Conservation (phyloP, 2,113 vertebrate genomes). For the Pelvicachromis taeniatus region DNA sequence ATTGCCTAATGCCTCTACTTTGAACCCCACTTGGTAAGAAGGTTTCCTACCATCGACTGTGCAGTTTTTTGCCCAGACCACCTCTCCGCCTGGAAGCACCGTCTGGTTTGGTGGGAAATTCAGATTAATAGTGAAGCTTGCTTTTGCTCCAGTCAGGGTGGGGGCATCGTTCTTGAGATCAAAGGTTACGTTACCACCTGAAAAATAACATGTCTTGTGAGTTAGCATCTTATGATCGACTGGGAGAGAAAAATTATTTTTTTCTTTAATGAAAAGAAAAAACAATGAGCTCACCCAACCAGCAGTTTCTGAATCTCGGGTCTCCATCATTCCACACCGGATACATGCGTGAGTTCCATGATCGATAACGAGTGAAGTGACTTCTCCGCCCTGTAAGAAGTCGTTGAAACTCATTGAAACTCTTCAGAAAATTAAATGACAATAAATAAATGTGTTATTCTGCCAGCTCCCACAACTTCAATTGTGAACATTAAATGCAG, state of each 20-base stretch:
- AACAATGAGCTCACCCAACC: conserved; percentile 54
- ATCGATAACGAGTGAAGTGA: conserved; percentile 66
- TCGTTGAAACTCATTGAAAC: background rate
- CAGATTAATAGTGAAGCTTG: conserved; percentile 82
- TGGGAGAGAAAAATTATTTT: background rate
- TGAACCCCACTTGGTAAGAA: background rate
- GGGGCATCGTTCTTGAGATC: conserved; percentile 84
- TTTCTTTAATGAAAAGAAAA: background rate
- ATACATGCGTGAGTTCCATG: conserved; percentile 82
- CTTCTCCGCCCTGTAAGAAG: conserved; percentile 57
- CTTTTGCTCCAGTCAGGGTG: conserved; percentile 80
- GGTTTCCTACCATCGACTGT: conserved; percentile 76
- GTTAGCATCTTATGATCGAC: background rate
- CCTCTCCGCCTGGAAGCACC: conserved; percentile 75
- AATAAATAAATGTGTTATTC: background rate
- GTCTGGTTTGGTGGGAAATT: conserved; percentile 83
- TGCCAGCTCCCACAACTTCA: background rate
- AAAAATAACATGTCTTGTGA: background rate
- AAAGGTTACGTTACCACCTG: conserved; percentile 84
- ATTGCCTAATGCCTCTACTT: background rate
- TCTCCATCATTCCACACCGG: conserved; percentile 81
- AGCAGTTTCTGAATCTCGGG: conserved; percentile 73
- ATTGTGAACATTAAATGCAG: background rate
- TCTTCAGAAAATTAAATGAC: background rate
- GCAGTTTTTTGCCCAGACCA: conserved; percentile 83